Conservation (phyloP, 2,888 invertebrate species). For the Eulithis prunata region DNA sequence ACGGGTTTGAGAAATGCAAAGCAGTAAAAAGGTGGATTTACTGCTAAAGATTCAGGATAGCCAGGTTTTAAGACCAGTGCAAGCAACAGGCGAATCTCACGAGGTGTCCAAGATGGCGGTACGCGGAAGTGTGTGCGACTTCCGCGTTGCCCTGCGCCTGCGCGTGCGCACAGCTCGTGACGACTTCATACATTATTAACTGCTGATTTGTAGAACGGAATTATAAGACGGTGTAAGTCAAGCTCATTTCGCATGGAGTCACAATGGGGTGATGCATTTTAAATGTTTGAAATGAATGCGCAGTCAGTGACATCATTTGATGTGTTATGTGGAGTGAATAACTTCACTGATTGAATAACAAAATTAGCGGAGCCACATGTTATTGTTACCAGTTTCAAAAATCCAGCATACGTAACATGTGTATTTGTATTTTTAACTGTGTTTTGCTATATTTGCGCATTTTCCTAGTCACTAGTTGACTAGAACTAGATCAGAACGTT, state of each 20-base stretch:
- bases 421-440: too few species aligned
- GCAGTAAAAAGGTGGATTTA: slow-evolving; percentile 18
- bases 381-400: not conserved
- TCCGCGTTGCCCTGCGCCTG: slow-evolving; percentile 77
- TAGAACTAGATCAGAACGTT: too few species aligned
- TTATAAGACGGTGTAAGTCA: slow-evolving; percentile 56
- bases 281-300: slow-evolving; percentile 4
- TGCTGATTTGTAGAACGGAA: slow-evolving; percentile 56
- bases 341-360: not conserved
- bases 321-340: slow-evolving; percentile 4
- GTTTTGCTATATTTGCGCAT: too few species aligned
- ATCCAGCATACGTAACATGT: not conserved
- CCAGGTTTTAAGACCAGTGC: slow-evolving; percentile 35
- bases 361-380: not conserved
- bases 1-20: not conserved
- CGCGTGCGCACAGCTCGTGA: slow-evolving; percentile 73
- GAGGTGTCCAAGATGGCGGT: slow-evolving; percentile 80
- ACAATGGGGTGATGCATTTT: slow-evolving; percentile 19
- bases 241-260: slow-evolving; percentile 17
- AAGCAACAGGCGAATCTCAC: slow-evolving; percentile 63
- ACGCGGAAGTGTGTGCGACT: slow-evolving; percentile 80
- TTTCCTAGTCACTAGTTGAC: too few species aligned
- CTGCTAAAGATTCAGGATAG: slow-evolving; percentile 16
- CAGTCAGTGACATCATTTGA: slow-evolving; percentile 22
- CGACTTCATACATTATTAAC: slow-evolving; percentile 71